phyloP scores from a whole-genome alignment of 2,888 invertebrate genomes.

The Epinotia brunnichana region DNA sequence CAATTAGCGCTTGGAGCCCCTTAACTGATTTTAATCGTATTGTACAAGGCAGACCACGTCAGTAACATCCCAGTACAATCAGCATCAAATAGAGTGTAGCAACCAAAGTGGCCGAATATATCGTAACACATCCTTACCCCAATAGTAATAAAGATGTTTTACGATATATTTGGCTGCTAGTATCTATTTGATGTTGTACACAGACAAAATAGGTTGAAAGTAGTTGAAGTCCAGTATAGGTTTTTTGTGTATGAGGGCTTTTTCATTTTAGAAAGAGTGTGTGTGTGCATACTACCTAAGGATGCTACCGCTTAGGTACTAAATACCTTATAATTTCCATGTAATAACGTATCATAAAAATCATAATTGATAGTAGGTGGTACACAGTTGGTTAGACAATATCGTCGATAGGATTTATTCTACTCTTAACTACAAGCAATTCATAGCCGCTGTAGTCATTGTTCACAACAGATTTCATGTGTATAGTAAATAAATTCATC shows the following conservation, averaged over 20 bases:
- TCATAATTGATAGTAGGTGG: neutral
- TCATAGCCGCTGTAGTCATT: slow-evolving; percentile 63
- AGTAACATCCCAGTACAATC: neutral
- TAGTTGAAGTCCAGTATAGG: no score
- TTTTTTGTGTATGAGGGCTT: no score
- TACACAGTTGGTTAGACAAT: slow-evolving; percentile 12
- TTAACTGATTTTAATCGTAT: no score
- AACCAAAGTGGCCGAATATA: neutral
- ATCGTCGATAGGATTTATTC: slow-evolving; percentile 2
- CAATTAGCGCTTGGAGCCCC: no score
- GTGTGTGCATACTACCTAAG: no score
- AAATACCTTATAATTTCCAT: neutral
- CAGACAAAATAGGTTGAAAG: no score
- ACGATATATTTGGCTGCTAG: no score
- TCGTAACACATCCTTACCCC: no score
- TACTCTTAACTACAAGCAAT: slow-evolving; percentile 52
- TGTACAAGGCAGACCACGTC: neutral
- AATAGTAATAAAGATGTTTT: no score
- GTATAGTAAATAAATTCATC: slow-evolving; percentile 69
- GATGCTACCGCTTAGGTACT: neutral
- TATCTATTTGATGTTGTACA: no score
- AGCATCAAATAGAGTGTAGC: no score
- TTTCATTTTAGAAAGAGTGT: no score
- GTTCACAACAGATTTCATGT: slow-evolving; percentile 52
- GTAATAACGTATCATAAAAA: neutral